Conservation (phyloP, 2,797 vertebrate genomes). For the Cynopterus sphinx region DNA sequence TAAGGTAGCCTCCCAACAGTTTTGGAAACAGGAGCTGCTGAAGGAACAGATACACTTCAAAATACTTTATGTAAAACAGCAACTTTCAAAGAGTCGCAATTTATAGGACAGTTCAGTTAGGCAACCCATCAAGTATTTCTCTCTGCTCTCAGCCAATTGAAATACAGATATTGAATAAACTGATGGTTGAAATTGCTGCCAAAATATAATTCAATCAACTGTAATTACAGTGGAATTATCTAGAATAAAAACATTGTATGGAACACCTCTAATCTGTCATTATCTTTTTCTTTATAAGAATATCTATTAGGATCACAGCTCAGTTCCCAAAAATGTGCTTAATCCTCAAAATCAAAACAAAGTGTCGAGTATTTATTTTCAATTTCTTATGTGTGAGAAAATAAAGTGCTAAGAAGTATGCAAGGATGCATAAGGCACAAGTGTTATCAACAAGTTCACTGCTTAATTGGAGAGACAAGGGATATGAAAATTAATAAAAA, state of each 20-base stretch:
- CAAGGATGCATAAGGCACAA: neutral
- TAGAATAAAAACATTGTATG: neutral
- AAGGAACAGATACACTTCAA: slow-evolving; percentile 5
- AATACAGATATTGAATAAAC: slow-evolving; percentile 10
- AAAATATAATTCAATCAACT: slow-evolving; percentile 7
- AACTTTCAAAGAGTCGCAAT: slow-evolving; percentile 18
- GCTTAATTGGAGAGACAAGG: neutral
- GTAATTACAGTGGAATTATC: neutral
- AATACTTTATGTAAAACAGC: slow-evolving; percentile 33
- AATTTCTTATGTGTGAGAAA: neutral
- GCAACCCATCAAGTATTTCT: neutral
- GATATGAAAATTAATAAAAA: neutral
- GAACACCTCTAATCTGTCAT: neutral
- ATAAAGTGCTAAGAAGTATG: neutral
- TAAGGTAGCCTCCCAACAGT: neutral
- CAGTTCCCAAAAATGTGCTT: neutral
- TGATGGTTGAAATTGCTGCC: neutral
- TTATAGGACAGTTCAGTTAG: neutral
- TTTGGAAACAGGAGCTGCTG: neutral
- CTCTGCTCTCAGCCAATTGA: neutral
- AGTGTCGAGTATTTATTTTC: neutral
- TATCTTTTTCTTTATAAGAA: slow-evolving; percentile 30
- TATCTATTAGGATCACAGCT: neutral
- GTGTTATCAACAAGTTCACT: neutral
- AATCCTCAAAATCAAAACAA: slow-evolving; percentile 21